A percentile compares a stretch with the other conserved stretches of the same genome.
These are phyloP conservation scores for Ivindomyrus marchei DNA, from an alignment of 2,113 vertebrate genomes.

Conservation along the genomic window DNA sequence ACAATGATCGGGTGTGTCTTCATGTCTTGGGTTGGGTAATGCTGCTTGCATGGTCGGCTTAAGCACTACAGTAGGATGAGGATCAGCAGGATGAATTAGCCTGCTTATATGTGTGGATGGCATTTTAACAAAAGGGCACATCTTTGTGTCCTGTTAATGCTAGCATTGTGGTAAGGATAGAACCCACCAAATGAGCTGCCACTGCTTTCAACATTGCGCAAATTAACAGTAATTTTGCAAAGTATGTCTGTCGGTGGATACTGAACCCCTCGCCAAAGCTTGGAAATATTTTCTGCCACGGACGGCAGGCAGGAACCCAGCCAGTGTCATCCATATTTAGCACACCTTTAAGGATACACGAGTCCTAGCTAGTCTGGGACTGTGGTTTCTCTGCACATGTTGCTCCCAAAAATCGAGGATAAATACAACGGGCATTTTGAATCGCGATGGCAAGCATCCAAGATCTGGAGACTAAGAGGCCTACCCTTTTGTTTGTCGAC, in stretches of 20 bases:
- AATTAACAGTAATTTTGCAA: not conserved
- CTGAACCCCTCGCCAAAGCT: not conserved
- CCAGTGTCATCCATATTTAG: not conserved
- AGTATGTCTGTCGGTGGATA: not conserved
- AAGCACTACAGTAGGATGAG: not conserved
- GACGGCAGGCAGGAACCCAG: not conserved
- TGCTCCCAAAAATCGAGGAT: conserved; percentile 17
- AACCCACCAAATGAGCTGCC: not conserved
- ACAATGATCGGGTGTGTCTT: not conserved
- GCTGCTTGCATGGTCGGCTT: not conserved
- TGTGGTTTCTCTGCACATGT: conserved; percentile 9
- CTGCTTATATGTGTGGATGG: not conserved
- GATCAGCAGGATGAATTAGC: not conserved
- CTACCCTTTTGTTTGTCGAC: not conserved
- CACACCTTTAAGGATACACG: not conserved
- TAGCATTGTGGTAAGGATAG: no score
- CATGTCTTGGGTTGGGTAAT: not conserved
- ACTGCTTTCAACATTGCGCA: not conserved
- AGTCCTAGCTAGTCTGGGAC: conserved; percentile 23
- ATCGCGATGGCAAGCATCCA: conserved; percentile 13
- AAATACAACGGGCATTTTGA: not conserved
- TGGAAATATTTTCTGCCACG: not conserved
- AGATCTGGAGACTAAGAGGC: not conserved
- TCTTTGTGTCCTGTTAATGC: not conserved
- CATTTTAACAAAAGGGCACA: not conserved